Evolutionary conservation across 30 jellyfish, hydroid and myxozoan species (phyloP).

Genomic region (Turritopsis rubra): DNA sequence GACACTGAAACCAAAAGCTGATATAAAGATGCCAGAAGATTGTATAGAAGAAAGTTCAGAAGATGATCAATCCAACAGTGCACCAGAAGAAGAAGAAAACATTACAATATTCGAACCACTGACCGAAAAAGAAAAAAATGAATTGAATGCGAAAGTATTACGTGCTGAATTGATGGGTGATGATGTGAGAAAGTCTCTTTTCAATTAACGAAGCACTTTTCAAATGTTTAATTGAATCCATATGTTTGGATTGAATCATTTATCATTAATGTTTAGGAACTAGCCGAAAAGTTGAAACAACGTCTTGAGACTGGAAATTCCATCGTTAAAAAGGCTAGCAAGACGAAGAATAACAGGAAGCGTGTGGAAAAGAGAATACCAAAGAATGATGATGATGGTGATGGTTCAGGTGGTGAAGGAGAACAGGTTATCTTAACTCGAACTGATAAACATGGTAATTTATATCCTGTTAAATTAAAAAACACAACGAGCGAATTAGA

Average conservation of each 20-base stretch:
- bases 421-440: conserved; percentile 46
- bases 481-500: conserved; percentile 44
- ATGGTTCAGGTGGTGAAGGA: conserved; percentile 24
- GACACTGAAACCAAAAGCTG: background rate
- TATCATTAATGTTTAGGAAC: conserved; percentile 31
- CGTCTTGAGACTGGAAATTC: conserved; percentile 48
- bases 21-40: background rate
- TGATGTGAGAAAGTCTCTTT: conserved; percentile 37
- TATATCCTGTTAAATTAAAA: conserved; percentile 55
- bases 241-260: no score
- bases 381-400: background rate
- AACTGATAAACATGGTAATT: conserved; percentile 77
- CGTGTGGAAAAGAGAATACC: background rate
- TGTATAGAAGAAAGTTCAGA: background rate
- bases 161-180: conserved; percentile 91
- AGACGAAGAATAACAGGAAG: background rate
- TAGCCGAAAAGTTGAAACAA: conserved; percentile 49
- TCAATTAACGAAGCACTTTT: background rate
- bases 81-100: conserved; percentile 28
- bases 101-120: conserved; percentile 35
- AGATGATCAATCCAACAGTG: conserved; percentile 21
- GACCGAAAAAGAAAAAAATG: conserved; percentile 65
- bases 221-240: background rate
- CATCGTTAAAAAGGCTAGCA: background rate
- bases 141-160: conserved; percentile 64